These are phyloP conservation scores for Cydia amplana DNA, from an alignment of 1,140 invertebrate genomes.

Conservation along the genomic window DNA sequence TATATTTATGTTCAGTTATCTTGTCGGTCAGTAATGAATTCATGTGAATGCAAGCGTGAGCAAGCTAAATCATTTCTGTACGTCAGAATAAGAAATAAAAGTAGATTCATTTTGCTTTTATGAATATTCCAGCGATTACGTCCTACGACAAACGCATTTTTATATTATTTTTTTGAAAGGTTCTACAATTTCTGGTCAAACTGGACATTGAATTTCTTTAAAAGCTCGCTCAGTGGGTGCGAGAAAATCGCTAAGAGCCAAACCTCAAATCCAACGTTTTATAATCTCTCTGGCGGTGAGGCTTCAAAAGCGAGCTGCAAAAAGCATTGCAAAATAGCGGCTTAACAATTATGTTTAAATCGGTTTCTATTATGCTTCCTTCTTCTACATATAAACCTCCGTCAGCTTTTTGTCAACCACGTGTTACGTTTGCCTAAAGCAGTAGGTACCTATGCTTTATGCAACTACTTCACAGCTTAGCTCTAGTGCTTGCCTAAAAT, in stretches of 20 bases:
- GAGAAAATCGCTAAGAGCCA: neutral
- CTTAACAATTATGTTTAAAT: neutral
- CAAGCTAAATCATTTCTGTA: too few relatives aligned
- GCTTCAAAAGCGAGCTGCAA: slow-evolving; percentile 1
- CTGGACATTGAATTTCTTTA: neutral
- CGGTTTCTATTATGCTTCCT: neutral
- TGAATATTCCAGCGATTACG: too few relatives aligned
- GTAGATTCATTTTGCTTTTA: too few relatives aligned
- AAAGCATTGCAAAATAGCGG: neutral
- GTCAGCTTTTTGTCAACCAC: neutral
- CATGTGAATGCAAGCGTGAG: too few relatives aligned
- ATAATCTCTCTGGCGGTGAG: neutral
- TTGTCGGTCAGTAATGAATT: too few relatives aligned
- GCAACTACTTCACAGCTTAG: neutral
- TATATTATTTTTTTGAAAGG: too few relatives aligned
- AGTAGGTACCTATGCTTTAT: neutral
- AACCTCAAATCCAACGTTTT: neutral
- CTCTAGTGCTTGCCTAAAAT: slow-evolving; percentile 21
- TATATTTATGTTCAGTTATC: too few relatives aligned
- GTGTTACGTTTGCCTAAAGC: neutral
- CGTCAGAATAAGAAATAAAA: too few relatives aligned
- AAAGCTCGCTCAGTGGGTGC: neutral
- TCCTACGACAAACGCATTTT: too few relatives aligned
- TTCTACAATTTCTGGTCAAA: too few relatives aligned
- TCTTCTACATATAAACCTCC: neutral